phyloP scores from a whole-genome alignment of 1,140 invertebrate species.

The Anastrepha obliqua region DNA sequence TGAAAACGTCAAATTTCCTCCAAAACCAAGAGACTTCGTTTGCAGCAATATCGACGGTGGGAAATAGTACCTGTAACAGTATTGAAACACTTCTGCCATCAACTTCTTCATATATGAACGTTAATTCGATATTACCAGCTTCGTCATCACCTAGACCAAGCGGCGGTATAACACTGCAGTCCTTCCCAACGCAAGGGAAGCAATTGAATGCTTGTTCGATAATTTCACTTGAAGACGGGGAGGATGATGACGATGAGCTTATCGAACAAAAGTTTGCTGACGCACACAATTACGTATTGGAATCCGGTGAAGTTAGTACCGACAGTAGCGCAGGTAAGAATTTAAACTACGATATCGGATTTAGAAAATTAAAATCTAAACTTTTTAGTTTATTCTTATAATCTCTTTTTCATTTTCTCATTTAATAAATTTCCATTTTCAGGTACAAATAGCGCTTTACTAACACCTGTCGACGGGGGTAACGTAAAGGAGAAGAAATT shows the following conservation, averaged over 20 bases:
- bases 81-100: constrained; percentile 48
- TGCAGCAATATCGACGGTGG: constrained; percentile 51
- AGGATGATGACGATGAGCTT: constrained; percentile 68
- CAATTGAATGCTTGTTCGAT: constrained; percentile 53
- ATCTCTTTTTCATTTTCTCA: not conserved
- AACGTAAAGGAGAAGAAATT: constrained; percentile 53
- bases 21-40: constrained; percentile 6
- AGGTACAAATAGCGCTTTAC: constrained; percentile 33
- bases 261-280: constrained; percentile 74
- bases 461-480: not conserved
- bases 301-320: constrained; percentile 65
- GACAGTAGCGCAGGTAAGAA: constrained; percentile 58
- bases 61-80: constrained; percentile 73
- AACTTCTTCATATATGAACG: constrained; percentile 9
- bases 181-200: constrained; percentile 43
- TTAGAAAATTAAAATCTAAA: not conserved
- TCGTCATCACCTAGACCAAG: constrained; percentile 58
- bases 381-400: not conserved
- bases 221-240: constrained; percentile 52
- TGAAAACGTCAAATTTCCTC: constrained; percentile 12
- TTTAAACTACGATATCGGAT: not conserved
- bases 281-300: constrained; percentile 74
- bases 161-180: constrained; percentile 56
- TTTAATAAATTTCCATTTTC: not conserved
- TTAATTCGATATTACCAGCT: constrained; percentile 36